Base-by-base conservation (phyloP, 23 tunicate species). In the Trididemnum nubilum region DNA sequence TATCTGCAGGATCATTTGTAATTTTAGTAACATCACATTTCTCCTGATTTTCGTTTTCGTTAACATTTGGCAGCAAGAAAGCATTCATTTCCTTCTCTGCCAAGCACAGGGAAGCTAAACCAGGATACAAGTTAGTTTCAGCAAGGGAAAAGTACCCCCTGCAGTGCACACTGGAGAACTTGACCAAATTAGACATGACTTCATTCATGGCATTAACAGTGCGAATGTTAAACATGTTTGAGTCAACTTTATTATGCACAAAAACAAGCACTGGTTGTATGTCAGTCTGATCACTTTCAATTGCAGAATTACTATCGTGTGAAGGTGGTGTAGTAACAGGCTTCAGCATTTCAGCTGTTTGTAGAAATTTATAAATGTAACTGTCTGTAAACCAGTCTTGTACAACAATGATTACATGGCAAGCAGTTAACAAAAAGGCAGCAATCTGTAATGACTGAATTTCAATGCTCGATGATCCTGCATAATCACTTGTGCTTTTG, bases 321-420 rank as follows among this genome's bases (percentile, higher is more conserved):
- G 77, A 35, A 22, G 87, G 84, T 22, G 96, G 82, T 1, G 92
- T 83, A 27, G 94, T 65, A 5, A 83, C 78, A 19, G 90, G 88
- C 52, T 86, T 90, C 64, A 90, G 74, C 96, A 95, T 95, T 77
- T 95, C 99, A 40, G 99, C 99, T 18, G 79, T 79, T 36, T 90
- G 91, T 30, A 95, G 76, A 57, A 95, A 89, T 25, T 73, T 73
- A 64, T 76, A 86, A 2, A 95, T 65, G 57, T 83, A 85, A 33
- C 77, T 36, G 85, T 95, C 99, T 25, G 96, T 82, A 65, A 90
- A 90, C 86, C 86, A 90, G 58, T 95, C 99, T 63, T 95, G 99
- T 27, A 90, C 83, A 54, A 95, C 92, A 24, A 95, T 66, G 2
- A 95, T 84, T n/a, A 95, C 96, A 80, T 95, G 99, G 39, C 99